Conservation (phyloP, 2,888 invertebrate genomes). For the Tipula vernalis region DNA sequence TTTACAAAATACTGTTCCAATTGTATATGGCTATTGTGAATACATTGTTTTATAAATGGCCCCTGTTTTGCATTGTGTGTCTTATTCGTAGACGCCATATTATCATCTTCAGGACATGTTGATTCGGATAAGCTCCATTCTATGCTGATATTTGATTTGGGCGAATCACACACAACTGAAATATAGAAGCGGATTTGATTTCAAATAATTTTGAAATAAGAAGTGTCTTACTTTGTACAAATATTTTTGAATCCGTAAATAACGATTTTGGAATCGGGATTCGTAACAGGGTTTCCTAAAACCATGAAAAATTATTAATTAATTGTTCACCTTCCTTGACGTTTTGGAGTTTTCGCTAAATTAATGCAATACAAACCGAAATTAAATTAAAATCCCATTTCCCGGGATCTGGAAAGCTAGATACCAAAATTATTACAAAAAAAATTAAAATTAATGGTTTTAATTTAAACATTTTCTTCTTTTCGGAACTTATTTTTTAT, state of each 20-base stretch:
- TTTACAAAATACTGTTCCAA: neutral
- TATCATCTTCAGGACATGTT: slow-evolving; percentile 41
- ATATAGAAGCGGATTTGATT: slow-evolving; percentile 15
- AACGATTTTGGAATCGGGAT: slow-evolving; percentile 9
- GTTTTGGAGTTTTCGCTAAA: neutral
- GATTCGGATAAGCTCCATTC: slow-evolving; percentile 43
- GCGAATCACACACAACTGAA: slow-evolving; percentile 38
- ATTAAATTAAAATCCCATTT: slow-evolving; percentile 51
- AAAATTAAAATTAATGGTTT: neutral
- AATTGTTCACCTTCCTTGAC: neutral
- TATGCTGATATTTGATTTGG: slow-evolving; percentile 35
- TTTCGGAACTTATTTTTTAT: neutral
- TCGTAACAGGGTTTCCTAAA: neutral
- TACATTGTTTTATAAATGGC: neutral
- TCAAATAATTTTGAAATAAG: neutral
- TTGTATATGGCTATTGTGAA: neutral
- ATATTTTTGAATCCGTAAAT: slow-evolving; percentile 41
- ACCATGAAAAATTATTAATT: neutral
- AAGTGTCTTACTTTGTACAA: slow-evolving; percentile 47
- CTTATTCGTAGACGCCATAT: slow-evolving; percentile 6
- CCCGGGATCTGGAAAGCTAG: slow-evolving; percentile 43
- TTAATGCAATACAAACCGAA: slow-evolving; percentile 33
- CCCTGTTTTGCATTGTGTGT: neutral
- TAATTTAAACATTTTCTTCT: neutral
- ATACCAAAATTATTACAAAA: neutral